phyloP scores from a whole-genome alignment of 1,140 invertebrate species.

The Penaeus indicus region DNA sequence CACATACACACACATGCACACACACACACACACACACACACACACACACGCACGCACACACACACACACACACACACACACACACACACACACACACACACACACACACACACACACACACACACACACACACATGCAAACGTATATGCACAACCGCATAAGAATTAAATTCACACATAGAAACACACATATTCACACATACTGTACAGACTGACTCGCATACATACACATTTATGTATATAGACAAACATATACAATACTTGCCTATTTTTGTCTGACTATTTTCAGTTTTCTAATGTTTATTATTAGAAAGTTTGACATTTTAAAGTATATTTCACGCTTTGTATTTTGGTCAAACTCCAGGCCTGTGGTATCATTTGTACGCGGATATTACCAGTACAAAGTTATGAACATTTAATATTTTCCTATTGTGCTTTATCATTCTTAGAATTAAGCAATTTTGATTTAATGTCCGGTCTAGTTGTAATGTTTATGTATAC shows the following conservation, averaged over 20 bases:
- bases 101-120: slow-evolving; percentile 20
- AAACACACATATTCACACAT: not conserved
- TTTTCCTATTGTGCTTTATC: too few relatives aligned
- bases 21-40: too few relatives aligned
- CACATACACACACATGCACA: not conserved
- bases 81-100: not conserved
- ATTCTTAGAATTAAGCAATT: too few relatives aligned
- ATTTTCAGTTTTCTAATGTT: not conserved
- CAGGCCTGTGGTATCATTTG: too few relatives aligned
- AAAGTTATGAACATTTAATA: too few relatives aligned
- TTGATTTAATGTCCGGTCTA: not conserved
- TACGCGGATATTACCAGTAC: too few relatives aligned
- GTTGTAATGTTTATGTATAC: not conserved
- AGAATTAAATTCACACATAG: slow-evolving; percentile 2
- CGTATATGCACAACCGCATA: slow-evolving; percentile 6
- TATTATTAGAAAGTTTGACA: too few relatives aligned
- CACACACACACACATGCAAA: not conserved
- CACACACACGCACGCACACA: not conserved
- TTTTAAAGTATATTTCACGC: too few relatives aligned
- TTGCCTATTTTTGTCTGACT: not conserved
- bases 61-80: not conserved
- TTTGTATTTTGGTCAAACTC: too few relatives aligned
- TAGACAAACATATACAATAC: too few relatives aligned
- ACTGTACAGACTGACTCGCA: slow-evolving; percentile 15
- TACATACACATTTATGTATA: not conserved